A percentile compares a stretch with the other conserved stretches of the same genome.
Evolutionary conservation across 2,113 vertebrate genomes (phyloP).

Genomic region (Salminus brasiliensis): DNA sequence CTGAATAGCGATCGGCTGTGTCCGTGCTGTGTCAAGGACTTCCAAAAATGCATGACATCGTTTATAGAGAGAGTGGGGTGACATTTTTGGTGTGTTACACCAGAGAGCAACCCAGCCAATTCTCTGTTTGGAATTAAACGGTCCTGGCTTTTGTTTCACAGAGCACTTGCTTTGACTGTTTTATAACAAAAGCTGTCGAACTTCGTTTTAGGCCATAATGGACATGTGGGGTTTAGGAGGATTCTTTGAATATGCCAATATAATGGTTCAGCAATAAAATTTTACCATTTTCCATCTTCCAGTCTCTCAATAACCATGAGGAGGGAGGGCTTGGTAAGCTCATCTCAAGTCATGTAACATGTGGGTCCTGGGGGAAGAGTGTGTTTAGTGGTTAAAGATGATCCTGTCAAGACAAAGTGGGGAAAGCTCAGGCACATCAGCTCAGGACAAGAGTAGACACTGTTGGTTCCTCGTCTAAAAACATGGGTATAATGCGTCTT

Average conservation of each 20-base stretch:
- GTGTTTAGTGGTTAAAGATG: conserved; percentile 68
- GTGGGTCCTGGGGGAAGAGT: conserved; percentile 46
- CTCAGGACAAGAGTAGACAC: conserved; percentile 72
- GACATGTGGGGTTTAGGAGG: conserved; percentile 28
- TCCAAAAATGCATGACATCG: conserved; percentile 55
- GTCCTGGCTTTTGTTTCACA: conserved; percentile 20
- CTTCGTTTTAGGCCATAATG: conserved; percentile 33
- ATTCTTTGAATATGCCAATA: conserved; percentile 41
- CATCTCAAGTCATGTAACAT: conserved; percentile 30
- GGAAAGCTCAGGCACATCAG: conserved; percentile 79
- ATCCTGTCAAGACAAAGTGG: conserved; percentile 76
- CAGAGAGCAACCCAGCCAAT: conserved; percentile 44
- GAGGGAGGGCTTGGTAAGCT: conserved; percentile 21
- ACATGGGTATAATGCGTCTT: conserved; percentile 79
- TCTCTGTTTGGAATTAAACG: conserved; percentile 53
- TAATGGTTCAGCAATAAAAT: conserved; percentile 33
- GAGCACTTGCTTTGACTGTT: conserved; percentile 32
- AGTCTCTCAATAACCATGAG: conserved; percentile 28
- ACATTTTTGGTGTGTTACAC: conserved; percentile 59
- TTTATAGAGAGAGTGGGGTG: conserved; percentile 41
- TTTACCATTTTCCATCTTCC: not conserved
- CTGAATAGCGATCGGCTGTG: conserved; percentile 57
- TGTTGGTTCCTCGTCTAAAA: conserved; percentile 72
- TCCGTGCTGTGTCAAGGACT: conserved; percentile 42
- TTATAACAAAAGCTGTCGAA: conserved; percentile 39